Base-by-base conservation (phyloP, 1,140 invertebrate species). In the Drosophila pruinosa region DNA sequence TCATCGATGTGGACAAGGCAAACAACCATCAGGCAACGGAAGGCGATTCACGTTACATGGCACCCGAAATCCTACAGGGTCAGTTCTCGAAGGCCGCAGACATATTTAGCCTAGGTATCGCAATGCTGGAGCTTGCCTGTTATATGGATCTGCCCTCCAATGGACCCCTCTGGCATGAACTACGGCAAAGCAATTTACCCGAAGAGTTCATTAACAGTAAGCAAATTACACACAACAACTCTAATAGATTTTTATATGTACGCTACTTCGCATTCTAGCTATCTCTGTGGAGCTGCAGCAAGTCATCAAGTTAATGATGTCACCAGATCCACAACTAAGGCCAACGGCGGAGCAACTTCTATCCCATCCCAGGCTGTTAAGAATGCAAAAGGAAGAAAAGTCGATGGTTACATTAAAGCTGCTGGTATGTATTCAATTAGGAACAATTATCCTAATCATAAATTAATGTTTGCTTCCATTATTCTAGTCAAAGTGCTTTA, bases 1-100 rank as follows among this genome's bases (percentile, higher is more conserved):
- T 95, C n/a, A 85, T 95, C 14, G 94, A 95, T 85, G 77, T 95
- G 7, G 92, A 93, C 56, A 93, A 76, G 52, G 89, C 89, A 6
- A 91, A 91, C 48, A 83, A 64, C n/a, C 78, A 89, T 54, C 80
- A 91, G 41, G 92, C 75, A 7, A 92, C 93, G n/a, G 96, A 96
- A 91, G 96, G 96, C 3, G 96, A 97, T 92, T 93, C 94, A 0
- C 94, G 95, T 62, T 97, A 97, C 89, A 90, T 96, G 61, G 95
- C 96, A 1, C 93, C 94, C 14, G 96, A 97, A 92, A 91, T 96
- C 0, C 91, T 96, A 77, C 91, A 94, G 68, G 94, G 94, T 12
- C 91, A 92, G 17, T 95, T 95, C 78, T 93, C 93, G 3, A 92
- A 92, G 69, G 92, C 93, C 24, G 94, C 93, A 10, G 94, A 94